Conservation (phyloP, 2,113 vertebrate genomes). For the Corythornis madagascariensis region DNA sequence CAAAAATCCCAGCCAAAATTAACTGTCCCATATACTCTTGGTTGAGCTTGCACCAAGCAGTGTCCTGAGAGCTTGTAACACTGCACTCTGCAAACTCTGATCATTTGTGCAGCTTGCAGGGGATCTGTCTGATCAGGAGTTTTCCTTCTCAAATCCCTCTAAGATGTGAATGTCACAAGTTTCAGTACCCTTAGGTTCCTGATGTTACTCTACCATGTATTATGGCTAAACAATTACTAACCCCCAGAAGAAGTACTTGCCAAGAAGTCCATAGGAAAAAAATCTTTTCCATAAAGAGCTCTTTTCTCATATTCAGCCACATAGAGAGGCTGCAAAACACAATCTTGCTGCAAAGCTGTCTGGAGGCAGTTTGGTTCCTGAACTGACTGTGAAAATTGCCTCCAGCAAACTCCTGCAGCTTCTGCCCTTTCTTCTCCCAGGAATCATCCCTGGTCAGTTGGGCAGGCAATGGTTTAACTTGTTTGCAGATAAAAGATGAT, state of each 20-base stretch:
- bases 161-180: neutral
- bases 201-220: neutral
- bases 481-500: neutral
- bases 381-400: neutral
- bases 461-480: neutral
- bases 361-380: neutral
- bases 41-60: constrained; percentile 6
- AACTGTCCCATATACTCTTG: neutral
- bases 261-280: neutral
- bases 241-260: neutral
- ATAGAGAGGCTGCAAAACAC: neutral
- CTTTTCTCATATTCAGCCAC: neutral
- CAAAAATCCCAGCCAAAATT: constrained; percentile 33
- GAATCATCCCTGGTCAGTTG: neutral
- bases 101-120: neutral
- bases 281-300: neutral
- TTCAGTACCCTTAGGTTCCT: neutral
- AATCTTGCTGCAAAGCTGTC: neutral
- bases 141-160: neutral
- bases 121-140: neutral
- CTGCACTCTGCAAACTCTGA: neutral
- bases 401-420: neutral
- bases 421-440: neutral
- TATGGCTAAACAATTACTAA: neutral
- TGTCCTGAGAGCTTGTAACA: neutral